Evolutionary conservation across 2,888 invertebrate genomes (phyloP), one percentile per base, ranked within the genome.

Genomic region (Pomacea canaliculata): DNA sequence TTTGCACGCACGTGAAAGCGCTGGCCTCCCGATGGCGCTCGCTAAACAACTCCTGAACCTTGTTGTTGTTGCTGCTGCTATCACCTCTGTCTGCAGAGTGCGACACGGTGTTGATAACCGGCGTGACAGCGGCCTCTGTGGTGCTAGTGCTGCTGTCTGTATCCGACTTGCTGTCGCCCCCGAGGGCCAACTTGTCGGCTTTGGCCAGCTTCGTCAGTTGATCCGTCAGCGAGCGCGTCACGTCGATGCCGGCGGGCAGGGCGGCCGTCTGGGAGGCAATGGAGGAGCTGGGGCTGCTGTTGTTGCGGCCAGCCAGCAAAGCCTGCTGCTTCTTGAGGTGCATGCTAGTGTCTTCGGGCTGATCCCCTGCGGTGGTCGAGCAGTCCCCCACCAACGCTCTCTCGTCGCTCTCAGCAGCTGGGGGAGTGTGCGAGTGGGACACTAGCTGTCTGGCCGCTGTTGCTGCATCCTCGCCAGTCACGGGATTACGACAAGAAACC

Each of bases 281-380:
- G 51, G 69, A 69, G 63, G 70, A 60, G 62, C 70, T 75, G 70
- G 78, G 73, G 70, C 78, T 80, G 72, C 66, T 77, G 80, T 81
- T 79, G 80, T 83, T 81, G 51, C 51, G 51, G 71, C 84, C 84
- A 75, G 84, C 78, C 77, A 81, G 87, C 81, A 81, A 87, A 10
- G 51, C 51, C 80, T 83, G 84, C 82, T 87, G 87, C 85, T 89
- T 89, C 83, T 87, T 88, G 83, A 82, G 87, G 87, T 88, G 87
- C 89, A 89, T 89, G 37, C 37, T 37, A 85, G 83, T 85, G 84
- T 86, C 88, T 71, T 83, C 83, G 72, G 79, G 51, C 51, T 56
- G 51, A 4, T 37, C 82, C 71, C 62, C 73, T 48, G 60, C 60
- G 60, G 46, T 51, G 10, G 62, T 63, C 71, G 37, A 56, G 60